phyloP scores from a whole-genome alignment of 2,797 vertebrate species.

The Emys orbicularis region DNA sequence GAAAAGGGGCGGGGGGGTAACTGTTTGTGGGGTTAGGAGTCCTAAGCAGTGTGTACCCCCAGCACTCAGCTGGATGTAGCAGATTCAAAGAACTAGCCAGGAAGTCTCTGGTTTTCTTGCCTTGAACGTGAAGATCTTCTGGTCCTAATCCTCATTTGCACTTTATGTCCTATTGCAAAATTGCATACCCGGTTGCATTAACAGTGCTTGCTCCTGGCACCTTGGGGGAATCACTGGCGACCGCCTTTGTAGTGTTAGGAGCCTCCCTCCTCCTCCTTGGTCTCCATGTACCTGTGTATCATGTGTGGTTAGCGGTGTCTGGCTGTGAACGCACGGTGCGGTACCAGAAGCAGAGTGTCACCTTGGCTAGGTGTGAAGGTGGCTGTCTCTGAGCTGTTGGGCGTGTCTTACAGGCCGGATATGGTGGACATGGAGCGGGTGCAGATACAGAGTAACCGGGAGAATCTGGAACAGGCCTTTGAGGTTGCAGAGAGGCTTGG shows the following conservation, averaged over 20 bases:
- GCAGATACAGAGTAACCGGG: slow-evolving; percentile 92
- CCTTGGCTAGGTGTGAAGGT: background rate
- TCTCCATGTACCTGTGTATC: background rate
- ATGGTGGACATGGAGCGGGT: slow-evolving; percentile 97
- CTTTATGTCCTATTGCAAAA: background rate
- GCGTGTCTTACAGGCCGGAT: slow-evolving; percentile 88
- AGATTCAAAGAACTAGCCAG: background rate
- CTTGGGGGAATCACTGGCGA: background rate
- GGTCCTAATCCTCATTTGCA: background rate
- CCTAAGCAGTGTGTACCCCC: background rate
- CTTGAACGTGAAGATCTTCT: background rate
- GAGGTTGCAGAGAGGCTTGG: slow-evolving; percentile 96
- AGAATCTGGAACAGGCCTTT: slow-evolving; percentile 98
- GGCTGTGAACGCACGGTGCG: fast-evolving
- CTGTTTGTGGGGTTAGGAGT: background rate
- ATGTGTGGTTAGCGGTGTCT: fast-evolving
- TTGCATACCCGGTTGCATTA: background rate
- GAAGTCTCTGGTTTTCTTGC: background rate
- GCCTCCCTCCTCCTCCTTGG: background rate
- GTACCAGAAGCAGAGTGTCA: background rate
- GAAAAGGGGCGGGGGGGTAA: background rate
- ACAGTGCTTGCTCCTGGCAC: background rate
- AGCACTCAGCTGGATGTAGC: background rate
- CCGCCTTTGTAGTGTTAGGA: background rate
- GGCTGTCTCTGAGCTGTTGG: fast-evolving